Percentiles rank a stretch among this genome's conserved stretches.
phyloP scores from a whole-genome alignment of 30 jellyfish, hydroid and myxozoan species.

The Catostylus mosaicus region DNA sequence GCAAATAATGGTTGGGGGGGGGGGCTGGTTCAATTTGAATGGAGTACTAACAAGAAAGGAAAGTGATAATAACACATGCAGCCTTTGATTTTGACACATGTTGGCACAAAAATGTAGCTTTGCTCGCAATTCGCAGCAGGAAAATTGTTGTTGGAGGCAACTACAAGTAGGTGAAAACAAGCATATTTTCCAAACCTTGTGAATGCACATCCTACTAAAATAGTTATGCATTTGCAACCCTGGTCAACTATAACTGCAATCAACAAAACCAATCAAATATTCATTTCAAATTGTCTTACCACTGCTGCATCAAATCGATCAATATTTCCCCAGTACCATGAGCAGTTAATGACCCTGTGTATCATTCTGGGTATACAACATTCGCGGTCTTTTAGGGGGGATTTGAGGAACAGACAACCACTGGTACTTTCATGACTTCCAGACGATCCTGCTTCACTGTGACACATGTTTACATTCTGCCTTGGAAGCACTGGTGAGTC shows the following conservation, averaged over 20 bases:
- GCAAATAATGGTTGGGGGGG: too few relatives aligned
- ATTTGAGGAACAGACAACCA: constrained; percentile 2
- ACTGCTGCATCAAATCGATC: constrained; percentile 71
- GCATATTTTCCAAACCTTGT: too few relatives aligned
- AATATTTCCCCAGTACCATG: constrained; percentile 72
- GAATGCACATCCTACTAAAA: background rate
- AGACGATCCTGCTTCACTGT: background rate
- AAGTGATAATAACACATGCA: too few relatives aligned
- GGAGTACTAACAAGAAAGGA: too few relatives aligned
- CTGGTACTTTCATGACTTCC: constrained; percentile 7
- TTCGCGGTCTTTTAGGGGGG: background rate
- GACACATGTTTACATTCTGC: background rate
- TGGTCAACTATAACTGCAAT: background rate
- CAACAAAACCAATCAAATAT: background rate
- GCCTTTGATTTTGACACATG: too few relatives aligned
- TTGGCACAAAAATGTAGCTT: too few relatives aligned
- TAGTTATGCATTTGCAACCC: background rate
- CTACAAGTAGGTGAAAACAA: too few relatives aligned
- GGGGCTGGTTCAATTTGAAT: too few relatives aligned
- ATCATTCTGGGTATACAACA: constrained; percentile 51
- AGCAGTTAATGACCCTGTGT: constrained; percentile 40
- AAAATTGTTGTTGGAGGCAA: too few relatives aligned
- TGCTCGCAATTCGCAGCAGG: too few relatives aligned
- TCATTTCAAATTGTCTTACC: constrained; percentile 20
- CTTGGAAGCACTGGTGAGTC: constrained; percentile 54